Evolutionary conservation across 2,113 vertebrate genomes (phyloP).

Genomic region (Callopanchax toddi): DNA sequence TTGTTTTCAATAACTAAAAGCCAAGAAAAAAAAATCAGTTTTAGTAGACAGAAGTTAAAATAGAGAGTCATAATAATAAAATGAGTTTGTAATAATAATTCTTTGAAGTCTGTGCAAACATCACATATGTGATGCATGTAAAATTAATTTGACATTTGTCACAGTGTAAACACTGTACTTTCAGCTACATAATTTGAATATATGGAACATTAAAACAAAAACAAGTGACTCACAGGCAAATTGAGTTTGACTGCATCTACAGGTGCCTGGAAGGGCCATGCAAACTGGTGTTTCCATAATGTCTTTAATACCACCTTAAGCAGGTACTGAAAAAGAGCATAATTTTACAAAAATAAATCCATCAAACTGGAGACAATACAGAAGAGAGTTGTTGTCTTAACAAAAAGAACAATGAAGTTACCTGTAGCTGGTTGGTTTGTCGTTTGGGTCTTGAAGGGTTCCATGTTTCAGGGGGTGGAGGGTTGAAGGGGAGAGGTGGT

Average conservation of each 20-base stretch:
- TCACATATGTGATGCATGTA: not conserved
- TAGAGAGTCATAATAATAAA: too few species aligned
- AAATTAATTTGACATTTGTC: not conserved
- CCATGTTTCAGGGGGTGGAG: slow-evolving; percentile 84
- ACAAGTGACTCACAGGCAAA: slow-evolving; percentile 86
- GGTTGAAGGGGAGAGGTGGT: slow-evolving; percentile 79
- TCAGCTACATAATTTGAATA: not conserved
- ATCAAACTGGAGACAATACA: not conserved
- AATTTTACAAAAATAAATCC: slow-evolving; percentile 3
- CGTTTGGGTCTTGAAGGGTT: slow-evolving; percentile 87
- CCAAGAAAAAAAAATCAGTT: too few species aligned
- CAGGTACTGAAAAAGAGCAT: slow-evolving; percentile 82
- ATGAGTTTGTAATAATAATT: not conserved
- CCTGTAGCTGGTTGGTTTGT: slow-evolving; percentile 91
- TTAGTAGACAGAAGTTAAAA: too few species aligned
- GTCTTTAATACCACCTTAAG: slow-evolving; percentile 91
- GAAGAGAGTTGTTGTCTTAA: not conserved
- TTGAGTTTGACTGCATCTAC: slow-evolving; percentile 91
- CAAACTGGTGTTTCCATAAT: slow-evolving; percentile 93
- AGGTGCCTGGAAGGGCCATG: slow-evolving; percentile 95
- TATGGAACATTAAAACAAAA: not conserved
- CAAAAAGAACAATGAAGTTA: slow-evolving; percentile 1
- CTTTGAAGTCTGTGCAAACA: not conserved
- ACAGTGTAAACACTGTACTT: not conserved
- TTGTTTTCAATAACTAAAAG: too few species aligned